These are phyloP conservation scores for Saturnia japonica DNA, from an alignment of 2,888 invertebrate genomes.

Conservation along the genomic window DNA sequence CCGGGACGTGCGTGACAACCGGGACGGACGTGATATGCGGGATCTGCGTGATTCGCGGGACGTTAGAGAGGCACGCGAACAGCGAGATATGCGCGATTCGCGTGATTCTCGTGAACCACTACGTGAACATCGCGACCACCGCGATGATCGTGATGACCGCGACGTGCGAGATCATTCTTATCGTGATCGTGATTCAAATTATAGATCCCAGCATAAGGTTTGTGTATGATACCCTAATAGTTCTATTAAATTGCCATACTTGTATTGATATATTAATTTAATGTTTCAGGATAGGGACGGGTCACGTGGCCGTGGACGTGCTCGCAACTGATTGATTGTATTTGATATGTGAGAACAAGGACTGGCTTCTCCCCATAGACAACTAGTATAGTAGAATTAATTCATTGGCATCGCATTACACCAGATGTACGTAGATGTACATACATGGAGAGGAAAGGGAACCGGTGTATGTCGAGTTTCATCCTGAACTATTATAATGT, in stretches of 20 bases:
- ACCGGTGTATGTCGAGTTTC: conserved; percentile 60
- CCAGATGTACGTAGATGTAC: conserved; percentile 54
- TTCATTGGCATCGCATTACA: conserved; percentile 73
- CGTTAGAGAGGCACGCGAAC: no score
- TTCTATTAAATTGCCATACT: background rate
- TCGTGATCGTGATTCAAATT: conserved; percentile 71
- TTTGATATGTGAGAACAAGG: conserved; percentile 62
- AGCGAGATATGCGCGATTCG: conserved; percentile 22
- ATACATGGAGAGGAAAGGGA: conserved; percentile 54
- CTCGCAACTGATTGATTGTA: conserved; percentile 72
- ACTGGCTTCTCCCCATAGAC: conserved; percentile 81
- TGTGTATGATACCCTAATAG: conserved; percentile 27
- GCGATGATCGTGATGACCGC: conserved; percentile 46
- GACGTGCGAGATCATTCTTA: conserved; percentile 53
- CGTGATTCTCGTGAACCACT: conserved; percentile 35
- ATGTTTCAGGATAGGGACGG: conserved; percentile 73
- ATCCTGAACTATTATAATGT: conserved; percentile 74
- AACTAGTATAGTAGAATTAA: conserved; percentile 71
- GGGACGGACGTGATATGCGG: conserved; percentile 47
- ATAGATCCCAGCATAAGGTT: conserved; percentile 71
- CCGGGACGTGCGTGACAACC: conserved; percentile 45
- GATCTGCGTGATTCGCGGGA: conserved; percentile 49
- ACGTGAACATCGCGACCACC: conserved; percentile 44
- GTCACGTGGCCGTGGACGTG: conserved; percentile 74
- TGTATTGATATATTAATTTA: conserved; percentile 24